phyloP scores from a whole-genome alignment of 2,888 invertebrate genomes.

The Smittia aterrima region DNA sequence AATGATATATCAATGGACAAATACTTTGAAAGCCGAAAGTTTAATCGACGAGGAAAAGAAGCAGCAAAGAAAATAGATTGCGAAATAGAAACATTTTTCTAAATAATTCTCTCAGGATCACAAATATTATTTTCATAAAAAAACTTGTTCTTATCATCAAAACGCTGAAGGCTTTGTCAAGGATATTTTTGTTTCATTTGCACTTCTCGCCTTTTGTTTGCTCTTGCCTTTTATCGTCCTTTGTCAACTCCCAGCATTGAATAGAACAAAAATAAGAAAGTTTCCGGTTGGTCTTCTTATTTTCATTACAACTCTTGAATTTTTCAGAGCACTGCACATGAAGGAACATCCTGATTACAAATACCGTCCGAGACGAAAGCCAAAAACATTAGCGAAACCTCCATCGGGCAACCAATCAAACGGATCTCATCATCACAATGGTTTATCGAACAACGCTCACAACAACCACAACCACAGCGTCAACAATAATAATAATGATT shows the following conservation, averaged over 20 bases:
- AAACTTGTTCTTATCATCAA: too few relatives aligned
- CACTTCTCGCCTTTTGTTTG: not conserved
- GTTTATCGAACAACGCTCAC: slow-evolving; percentile 41
- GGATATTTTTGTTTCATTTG: slow-evolving; percentile 38
- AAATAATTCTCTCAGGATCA: not conserved
- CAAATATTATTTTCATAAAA: too few relatives aligned
- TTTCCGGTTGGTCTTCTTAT: too few relatives aligned
- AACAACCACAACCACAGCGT: not conserved
- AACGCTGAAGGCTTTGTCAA: not conserved
- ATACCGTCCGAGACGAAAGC: slow-evolving; percentile 82
- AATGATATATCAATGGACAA: not conserved
- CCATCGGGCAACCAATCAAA: slow-evolving; percentile 49
- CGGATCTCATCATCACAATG: slow-evolving; percentile 44
- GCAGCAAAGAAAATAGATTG: not conserved
- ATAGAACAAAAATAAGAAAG: slow-evolving; percentile 26
- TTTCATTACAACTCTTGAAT: too few relatives aligned
- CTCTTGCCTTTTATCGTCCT: slow-evolving; percentile 24
- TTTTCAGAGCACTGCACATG: slow-evolving; percentile 81
- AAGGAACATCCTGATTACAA: slow-evolving; percentile 93
- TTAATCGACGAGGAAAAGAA: not conserved
- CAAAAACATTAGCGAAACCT: slow-evolving; percentile 74
- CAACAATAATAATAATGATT: slow-evolving; percentile 37
- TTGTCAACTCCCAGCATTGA: not conserved
- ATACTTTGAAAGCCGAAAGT: slow-evolving; percentile 4
- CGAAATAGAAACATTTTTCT: not conserved